Percentiles rank a stretch among this genome's conserved stretches.
These are phyloP conservation scores for Andrena hattorfiana DNA, from an alignment of 2,888 invertebrate genomes.

Conservation along the genomic window DNA sequence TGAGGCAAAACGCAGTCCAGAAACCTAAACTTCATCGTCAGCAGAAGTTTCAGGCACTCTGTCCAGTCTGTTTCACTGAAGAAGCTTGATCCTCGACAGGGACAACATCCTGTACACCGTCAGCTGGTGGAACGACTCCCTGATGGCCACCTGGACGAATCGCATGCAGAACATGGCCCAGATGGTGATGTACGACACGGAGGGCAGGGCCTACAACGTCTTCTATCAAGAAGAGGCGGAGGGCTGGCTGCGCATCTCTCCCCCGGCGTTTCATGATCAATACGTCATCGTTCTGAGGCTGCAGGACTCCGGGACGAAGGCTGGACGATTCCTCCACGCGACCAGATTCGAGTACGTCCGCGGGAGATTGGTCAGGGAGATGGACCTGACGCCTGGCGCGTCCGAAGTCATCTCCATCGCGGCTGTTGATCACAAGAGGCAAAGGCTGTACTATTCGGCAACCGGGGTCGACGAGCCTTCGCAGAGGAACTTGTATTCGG, in stretches of 20 bases:
- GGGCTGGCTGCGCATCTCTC: conserved; percentile 90
- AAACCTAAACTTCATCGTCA: no score
- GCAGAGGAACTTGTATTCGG: conserved; percentile 88
- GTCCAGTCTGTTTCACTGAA: not conserved
- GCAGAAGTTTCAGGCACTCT: no score
- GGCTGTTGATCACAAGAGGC: conserved; percentile 65
- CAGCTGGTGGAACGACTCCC: conserved; percentile 90
- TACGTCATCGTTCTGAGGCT: conserved; percentile 83
- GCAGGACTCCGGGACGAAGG: conserved; percentile 74
- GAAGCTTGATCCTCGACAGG: conserved; percentile 61
- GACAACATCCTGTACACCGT: conserved; percentile 91
- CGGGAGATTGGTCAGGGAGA: conserved; percentile 63
- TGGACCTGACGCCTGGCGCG: conserved; percentile 75
- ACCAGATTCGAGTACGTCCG: conserved; percentile 63
- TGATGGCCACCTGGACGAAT: conserved; percentile 93
- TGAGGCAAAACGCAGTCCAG: no score
- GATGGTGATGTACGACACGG: conserved; percentile 87
- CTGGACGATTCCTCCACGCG: conserved; percentile 81
- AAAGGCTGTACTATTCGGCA: conserved; percentile 89
- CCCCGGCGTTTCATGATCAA: conserved; percentile 87
- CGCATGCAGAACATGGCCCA: conserved; percentile 92
- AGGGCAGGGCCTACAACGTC: conserved; percentile 75
- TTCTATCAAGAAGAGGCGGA: conserved; percentile 87
- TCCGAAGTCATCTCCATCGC: conserved; percentile 71
- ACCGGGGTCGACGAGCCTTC: conserved; percentile 89